Evolutionary conservation across 2,888 invertebrate genomes (phyloP), one percentile per base, ranked within the genome.

Genomic region (Tolmerus cingulatus): DNA sequence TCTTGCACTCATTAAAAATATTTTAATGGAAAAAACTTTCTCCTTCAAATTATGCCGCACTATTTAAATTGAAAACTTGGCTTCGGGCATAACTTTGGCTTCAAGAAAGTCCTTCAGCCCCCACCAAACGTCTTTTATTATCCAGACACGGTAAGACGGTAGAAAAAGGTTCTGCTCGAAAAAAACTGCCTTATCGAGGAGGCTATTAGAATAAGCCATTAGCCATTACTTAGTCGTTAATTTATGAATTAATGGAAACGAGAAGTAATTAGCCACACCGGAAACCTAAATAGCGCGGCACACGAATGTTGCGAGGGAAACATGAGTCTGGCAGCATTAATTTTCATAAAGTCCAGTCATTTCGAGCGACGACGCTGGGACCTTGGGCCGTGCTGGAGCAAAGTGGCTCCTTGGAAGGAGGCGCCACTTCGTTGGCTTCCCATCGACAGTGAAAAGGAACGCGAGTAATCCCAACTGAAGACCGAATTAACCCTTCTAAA

Each of bases 221-320:
- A 78, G 78, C 78, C 46, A 40, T 46, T 78, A 78, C 78, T 78
- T 78, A 78, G 46, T 43, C 23, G 46, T 78, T 78, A 78, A 78
- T 78, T 78, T 78, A 78, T 78, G 78, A 78, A 78, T 78, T 78
- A 78, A 78, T 78, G 78, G 46, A 78, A 78, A 78, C 78, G 37
- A 78, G 46, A 78, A 78, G 78, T 78, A 78, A 78, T 78, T 78
- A 78, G 37, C 43, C 78, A 27, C 43, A 78, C 78, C 78, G 78
- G 46, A 78, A 78, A 78, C 23, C 27, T 78, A 19, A 43, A 78
- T 78, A 16, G 43, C 19, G 46, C 27, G 23, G 66, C 66, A 66
- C 76, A 76, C 76, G 76, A 76, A 76, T 37, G 9, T 43, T 76
- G 37, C 76, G 14, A 27, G 78, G 46, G 78, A 27, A 78, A 78